Conservation (phyloP, 2,113 vertebrate genomes). For the Neogale vison region DNA sequence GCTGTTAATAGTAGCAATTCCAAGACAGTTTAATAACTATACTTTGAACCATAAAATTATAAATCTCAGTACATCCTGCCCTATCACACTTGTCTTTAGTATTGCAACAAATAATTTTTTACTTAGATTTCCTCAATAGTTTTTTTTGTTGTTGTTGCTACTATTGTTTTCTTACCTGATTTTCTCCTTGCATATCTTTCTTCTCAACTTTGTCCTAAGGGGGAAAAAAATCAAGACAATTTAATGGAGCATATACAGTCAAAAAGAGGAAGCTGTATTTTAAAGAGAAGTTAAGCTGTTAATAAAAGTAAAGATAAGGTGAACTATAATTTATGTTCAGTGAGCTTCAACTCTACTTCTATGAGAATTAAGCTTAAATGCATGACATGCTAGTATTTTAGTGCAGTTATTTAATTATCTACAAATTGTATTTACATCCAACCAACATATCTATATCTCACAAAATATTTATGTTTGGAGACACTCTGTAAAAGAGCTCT, state of each 20-base stretch:
- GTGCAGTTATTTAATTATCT: background rate
- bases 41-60: constrained; percentile 17
- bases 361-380: background rate
- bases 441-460: background rate
- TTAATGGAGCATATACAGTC: constrained; percentile 11
- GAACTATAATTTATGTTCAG: background rate
- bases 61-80: background rate
- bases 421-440: background rate
- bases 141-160: background rate
- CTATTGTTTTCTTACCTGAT: constrained; percentile 58
- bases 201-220: constrained; percentile 46
- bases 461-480: constrained; percentile 12
- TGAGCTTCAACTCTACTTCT: constrained; percentile 6
- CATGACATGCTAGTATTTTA: constrained; percentile 28
- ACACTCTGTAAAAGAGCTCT: background rate
- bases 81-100: background rate
- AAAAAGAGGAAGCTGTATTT: background rate
- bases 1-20: background rate
- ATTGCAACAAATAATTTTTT: background rate
- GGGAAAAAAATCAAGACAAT: background rate
- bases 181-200: constrained; percentile 38
- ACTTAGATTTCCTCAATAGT: background rate
- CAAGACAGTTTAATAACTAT: constrained; percentile 35
- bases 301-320: background rate
- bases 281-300: background rate